phyloP scores from a whole-genome alignment of 2,797 vertebrate species.

The Ciconia nigra region DNA sequence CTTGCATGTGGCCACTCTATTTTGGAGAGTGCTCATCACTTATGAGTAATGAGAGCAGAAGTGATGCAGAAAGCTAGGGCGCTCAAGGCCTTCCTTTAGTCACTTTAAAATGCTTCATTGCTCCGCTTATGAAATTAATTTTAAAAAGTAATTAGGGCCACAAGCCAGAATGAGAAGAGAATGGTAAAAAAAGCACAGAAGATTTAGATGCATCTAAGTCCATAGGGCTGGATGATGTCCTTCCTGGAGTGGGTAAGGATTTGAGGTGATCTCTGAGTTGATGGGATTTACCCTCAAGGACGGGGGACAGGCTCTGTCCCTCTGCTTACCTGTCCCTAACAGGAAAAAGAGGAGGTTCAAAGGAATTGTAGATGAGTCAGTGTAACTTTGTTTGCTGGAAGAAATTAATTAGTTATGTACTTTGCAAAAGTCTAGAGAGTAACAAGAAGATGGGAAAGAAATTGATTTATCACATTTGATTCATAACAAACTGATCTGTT shows the following conservation, averaged over 20 bases:
- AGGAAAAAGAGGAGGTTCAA: not conserved
- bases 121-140: not conserved
- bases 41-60: not conserved
- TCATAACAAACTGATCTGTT: rapidly evolving
- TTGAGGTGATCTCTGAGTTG: not conserved
- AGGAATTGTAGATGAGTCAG: not conserved
- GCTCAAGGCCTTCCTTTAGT: not conserved
- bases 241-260: not conserved
- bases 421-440: not conserved
- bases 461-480: not conserved
- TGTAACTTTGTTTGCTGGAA: not conserved
- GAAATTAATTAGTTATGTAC: not conserved
- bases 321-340: not conserved
- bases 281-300: not conserved
- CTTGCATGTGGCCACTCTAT: not conserved
- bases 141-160: not conserved
- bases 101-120: not conserved
- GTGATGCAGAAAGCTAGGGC: not conserved
- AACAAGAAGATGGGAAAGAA: not conserved
- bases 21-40: not conserved
- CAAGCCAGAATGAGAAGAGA: not conserved
- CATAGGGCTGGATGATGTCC: not conserved
- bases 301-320: not conserved
- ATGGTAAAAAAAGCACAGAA: not conserved
- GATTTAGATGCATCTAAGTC: not conserved